Base-by-base conservation (phyloP, 2,797 vertebrate species). In the Cyclopterus lumpus region DNA sequence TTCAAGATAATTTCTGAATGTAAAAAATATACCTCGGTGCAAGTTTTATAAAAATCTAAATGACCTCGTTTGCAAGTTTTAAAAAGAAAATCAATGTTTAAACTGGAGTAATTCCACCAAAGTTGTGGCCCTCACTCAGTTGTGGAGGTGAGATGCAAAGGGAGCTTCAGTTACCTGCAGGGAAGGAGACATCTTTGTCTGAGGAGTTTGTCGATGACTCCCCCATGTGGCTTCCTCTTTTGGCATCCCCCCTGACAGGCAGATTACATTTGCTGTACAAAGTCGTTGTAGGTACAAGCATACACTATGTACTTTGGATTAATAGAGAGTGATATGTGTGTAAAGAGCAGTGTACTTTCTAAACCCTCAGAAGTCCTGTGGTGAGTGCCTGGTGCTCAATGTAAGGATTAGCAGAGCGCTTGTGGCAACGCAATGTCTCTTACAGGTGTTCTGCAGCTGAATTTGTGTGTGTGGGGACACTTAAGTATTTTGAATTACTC, bases 301-400 rank as follows among this genome's bases (percentile, higher is more conserved):
- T 88, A 83, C 80, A 81, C 82, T 89, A 90, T 92, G 92, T 92
- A 93, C 90, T 90, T 89, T 87, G 92, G 87, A 91, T 93, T 93
- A 93, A 92, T 87, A 70, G 81, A 82, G 83, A 88, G 85, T 85
- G 88, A 93, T 92, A 86, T 88, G 91, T 89, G 86, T 92, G 89
- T 92, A 89, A 93, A 91, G 87, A 91, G 89, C 75, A 81, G 80
- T 85, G 84, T 91, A 89, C 86, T 84, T 76, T 71, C 60, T 92
- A 93, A 92, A 93, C 92, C 88, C 69, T 2, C 57, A 81, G 84
- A 85, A 84, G 83, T 88, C 92, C 89, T 91, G 91, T 64, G 84
- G 91, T 85, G 92, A 88, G 79, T 74, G 73, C 62, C 34, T 66
- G 77, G 77, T 70, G 81, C 84, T 91, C 79, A 87, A 84, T 79